Evolutionary conservation across 1,140 invertebrate species (phyloP), one percentile per base, ranked within the genome.

Genomic region (Platyura marginata): DNA sequence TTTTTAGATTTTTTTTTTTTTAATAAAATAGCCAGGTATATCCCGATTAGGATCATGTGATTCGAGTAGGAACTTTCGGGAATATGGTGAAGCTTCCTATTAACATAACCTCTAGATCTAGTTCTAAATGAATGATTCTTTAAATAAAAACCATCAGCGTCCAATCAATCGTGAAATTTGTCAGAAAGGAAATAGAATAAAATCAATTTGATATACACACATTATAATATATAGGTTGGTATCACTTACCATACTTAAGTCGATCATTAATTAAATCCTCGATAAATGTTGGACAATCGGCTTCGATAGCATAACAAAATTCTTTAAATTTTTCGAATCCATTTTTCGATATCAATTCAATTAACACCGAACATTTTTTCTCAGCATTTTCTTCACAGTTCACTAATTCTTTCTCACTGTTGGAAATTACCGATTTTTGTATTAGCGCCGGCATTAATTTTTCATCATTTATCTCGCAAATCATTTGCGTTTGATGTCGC

Each of bases 271-370:
- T 60, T 45, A 70, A 55, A 55, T 67, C 62, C 48, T 66, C 66
- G 39, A 70, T 58, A 44, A 70, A 55, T 49, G 69, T 63, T 29
- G 68, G 66, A 45, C 66, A 69, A 48, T 69, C 66, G 41, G 61
- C 61, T 44, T 69, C 68, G 43, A 70, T 59, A 32, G 65, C 67
- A 46, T 67, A 68, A 45, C 67, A 70, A 47, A 70, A 68, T 49
- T 69, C 64, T 40, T 67, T 61, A 48, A 70, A 69, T 42, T 65
- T 66, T 46, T 66, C 61, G 41, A 70, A 68, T 22, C 68, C 67
- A 48, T 63, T 69, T 38, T 65, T 60, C 32, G 64, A 59, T 32
- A 70, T 63, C 23, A 70, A 59, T 43, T 67, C 66, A 42, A 68
- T 65, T 46, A 70, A 61, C 32, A 66, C 54, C 21, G 51, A 40